Conservation (phyloP, 2,797 vertebrate genomes). For the Chiroxiphia lanceolata region DNA sequence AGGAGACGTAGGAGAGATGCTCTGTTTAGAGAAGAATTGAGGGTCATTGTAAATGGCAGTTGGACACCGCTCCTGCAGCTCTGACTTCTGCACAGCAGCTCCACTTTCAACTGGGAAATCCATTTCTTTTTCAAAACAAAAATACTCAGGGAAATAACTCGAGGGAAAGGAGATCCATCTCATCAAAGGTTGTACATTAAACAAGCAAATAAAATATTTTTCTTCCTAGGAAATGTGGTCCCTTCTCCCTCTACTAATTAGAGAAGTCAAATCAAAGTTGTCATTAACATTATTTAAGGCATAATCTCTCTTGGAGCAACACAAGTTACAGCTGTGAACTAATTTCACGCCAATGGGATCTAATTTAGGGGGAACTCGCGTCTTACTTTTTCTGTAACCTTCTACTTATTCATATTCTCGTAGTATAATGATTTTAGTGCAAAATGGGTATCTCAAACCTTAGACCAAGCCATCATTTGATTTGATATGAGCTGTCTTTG, state of each 20-base stretch:
- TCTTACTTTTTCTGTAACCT: background rate
- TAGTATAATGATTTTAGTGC: background rate
- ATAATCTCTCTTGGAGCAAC: conserved; percentile 10
- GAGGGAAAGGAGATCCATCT: background rate
- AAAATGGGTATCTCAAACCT: background rate
- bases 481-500: background rate
- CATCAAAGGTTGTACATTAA: conserved; percentile 23
- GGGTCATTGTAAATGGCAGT: conserved; percentile 21
- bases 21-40: background rate
- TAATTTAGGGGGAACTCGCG: background rate
- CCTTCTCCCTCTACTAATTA: conserved; percentile 47
- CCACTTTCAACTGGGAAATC: conserved; percentile 7
- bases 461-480: background rate
- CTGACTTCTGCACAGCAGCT: background rate
- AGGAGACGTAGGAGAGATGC: background rate
- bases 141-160: background rate
- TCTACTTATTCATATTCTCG: background rate
- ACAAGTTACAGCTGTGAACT: conserved; percentile 19
- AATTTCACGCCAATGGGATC: background rate
- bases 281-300: conserved; percentile 53
- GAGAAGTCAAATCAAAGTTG: conserved; percentile 51
- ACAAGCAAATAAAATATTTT: conserved; percentile 46
- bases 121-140: conserved; percentile 47
- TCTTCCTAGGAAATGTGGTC: background rate
- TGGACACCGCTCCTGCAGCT: background rate